These are phyloP conservation scores for Hippocampus barbouri DNA, from an alignment of 2,113 vertebrate species.

Conservation along the genomic window DNA sequence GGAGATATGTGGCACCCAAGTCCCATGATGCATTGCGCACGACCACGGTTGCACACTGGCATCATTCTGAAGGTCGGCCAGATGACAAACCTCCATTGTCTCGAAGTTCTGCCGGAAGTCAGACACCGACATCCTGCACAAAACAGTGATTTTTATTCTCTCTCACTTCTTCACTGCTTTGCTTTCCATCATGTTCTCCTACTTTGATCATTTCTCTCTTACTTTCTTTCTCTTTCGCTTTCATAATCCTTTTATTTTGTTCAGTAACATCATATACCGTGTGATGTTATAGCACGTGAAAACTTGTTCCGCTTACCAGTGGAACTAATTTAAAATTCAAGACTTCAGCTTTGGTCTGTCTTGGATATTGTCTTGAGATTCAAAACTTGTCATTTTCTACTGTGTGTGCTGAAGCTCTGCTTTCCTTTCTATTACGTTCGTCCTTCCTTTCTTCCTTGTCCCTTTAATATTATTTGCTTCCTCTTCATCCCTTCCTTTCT, in stretches of 20 bases:
- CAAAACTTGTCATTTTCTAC: neutral
- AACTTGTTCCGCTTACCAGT: too few species aligned
- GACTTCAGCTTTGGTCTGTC: too few species aligned
- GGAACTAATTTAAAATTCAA: too few species aligned
- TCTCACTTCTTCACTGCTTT: too few species aligned
- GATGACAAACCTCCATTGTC: conserved; percentile 72
- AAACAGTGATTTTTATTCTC: neutral
- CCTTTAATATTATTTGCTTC: neutral
- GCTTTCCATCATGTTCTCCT: neutral
- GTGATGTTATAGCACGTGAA: neutral
- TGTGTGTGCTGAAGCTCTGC: neutral
- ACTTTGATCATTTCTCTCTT: too few species aligned
- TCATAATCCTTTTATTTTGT: neutral
- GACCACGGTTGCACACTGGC: conserved; percentile 53
- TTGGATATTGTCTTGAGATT: too few species aligned
- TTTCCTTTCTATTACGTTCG: neutral
- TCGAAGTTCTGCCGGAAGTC: conserved; percentile 75
- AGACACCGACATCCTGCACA: conserved; percentile 68
- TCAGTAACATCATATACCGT: neutral
- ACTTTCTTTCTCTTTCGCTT: too few species aligned
- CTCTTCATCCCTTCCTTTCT: neutral
- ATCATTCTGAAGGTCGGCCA: conserved; percentile 43
- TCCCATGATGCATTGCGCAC: conserved; percentile 61
- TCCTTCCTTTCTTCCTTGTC: neutral
- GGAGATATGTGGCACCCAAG: conserved; percentile 58